A percentile compares a stretch with the other conserved stretches of the same genome.
Evolutionary conservation across 2,113 vertebrate species (phyloP).

Genomic region (Anolis sagrei): DNA sequence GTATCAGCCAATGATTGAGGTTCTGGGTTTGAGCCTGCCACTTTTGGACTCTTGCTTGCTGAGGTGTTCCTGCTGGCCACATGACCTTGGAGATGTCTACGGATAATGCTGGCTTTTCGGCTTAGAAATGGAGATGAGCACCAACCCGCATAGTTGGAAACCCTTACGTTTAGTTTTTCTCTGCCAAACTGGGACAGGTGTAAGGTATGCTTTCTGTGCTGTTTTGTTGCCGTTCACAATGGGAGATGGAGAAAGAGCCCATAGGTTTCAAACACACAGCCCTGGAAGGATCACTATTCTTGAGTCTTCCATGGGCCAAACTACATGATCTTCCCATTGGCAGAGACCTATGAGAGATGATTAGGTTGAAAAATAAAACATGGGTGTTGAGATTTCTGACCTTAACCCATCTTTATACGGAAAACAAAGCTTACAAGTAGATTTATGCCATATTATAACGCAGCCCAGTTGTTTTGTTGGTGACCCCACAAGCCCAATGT

Average conservation of each 20-base stretch:
- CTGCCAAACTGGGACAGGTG: no score
- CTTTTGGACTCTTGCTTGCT: no score
- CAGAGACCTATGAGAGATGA: background rate
- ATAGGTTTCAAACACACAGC: background rate
- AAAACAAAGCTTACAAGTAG: slow-evolving; percentile 15
- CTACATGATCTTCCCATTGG: accelerated
- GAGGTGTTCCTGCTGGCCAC: no score
- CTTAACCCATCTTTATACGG: background rate
- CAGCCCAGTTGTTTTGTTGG: slow-evolving; percentile 14
- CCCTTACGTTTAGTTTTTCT: no score
- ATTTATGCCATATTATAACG: slow-evolving; percentile 45
- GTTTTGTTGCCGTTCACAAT: background rate
- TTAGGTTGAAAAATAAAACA: background rate
- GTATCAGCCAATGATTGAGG: no score
- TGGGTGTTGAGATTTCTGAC: slow-evolving; percentile 1
- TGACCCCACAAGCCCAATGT: background rate
- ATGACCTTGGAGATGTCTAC: no score
- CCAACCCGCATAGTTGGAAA: no score
- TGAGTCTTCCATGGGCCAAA: slow-evolving; percentile 1
- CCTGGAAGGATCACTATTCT: background rate
- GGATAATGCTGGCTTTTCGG: no score
- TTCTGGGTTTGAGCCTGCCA: no score
- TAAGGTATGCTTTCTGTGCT: background rate
- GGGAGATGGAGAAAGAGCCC: no score
- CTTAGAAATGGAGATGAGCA: no score